phyloP scores from a whole-genome alignment of 2,888 invertebrate genomes.

The Serripes groenlandicus region DNA sequence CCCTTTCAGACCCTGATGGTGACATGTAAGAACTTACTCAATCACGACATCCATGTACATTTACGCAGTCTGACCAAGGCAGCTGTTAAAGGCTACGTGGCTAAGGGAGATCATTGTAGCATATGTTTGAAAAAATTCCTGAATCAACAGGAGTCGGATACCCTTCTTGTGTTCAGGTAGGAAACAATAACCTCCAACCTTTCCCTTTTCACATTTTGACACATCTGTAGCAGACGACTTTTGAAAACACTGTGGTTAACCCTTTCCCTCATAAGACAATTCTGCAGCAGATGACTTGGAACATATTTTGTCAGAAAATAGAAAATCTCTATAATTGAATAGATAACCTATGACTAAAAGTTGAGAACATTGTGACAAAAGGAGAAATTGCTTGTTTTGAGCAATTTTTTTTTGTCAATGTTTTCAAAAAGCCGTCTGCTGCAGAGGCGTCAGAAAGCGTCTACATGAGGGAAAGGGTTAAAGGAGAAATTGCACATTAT shows the following conservation, averaged over 20 bases:
- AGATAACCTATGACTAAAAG: too few species aligned
- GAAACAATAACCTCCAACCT: neutral
- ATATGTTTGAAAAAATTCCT: constrained; percentile 82
- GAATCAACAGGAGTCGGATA: constrained; percentile 73
- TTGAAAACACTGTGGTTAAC: neutral
- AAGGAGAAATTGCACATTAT: too few species aligned
- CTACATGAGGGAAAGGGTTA: too few species aligned
- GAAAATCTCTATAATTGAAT: too few species aligned
- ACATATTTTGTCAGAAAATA: too few species aligned
- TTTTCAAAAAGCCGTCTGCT: too few species aligned
- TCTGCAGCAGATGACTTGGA: too few species aligned
- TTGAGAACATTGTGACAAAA: too few species aligned
- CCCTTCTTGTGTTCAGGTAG: constrained; percentile 84
- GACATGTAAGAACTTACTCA: constrained; percentile 90
- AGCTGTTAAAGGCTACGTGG: constrained; percentile 84
- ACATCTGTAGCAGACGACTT: neutral
- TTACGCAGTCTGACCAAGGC: constrained; percentile 84
- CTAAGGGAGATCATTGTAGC: constrained; percentile 81
- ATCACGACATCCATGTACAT: constrained; percentile 89
- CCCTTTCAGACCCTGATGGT: constrained; percentile 89
- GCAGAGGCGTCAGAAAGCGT: too few species aligned
- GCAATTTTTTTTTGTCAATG: too few species aligned
- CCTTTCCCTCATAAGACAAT: too few species aligned
- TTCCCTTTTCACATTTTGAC: neutral
- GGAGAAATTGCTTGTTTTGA: too few species aligned